A percentile compares a stretch with the other conserved stretches of the same genome.
These are phyloP conservation scores for Drosophila fungiperda DNA, from an alignment of 2,888 invertebrate genomes.

Conservation along the genomic window DNA sequence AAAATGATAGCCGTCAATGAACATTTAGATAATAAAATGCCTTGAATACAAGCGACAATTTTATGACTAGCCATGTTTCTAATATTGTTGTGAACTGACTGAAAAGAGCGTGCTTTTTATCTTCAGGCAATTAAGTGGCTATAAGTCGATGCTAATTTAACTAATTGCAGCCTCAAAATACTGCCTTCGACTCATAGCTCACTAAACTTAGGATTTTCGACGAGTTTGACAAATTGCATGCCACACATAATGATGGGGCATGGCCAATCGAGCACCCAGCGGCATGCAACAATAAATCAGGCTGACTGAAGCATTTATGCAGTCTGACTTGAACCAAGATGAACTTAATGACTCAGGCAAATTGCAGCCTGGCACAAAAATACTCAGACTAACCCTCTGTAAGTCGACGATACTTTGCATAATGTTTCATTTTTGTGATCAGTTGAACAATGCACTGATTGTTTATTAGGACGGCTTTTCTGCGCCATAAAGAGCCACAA, in stretches of 20 bases:
- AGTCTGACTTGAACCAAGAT: constrained; percentile 26
- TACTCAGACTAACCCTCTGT: background rate
- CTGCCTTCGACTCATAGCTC: constrained; percentile 20
- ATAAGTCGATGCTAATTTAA: background rate
- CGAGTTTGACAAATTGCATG: constrained; percentile 54
- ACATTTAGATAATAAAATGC: constrained; percentile 37
- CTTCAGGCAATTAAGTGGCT: constrained; percentile 5
- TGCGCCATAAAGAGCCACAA: constrained; percentile 20
- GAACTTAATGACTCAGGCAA: constrained; percentile 42
- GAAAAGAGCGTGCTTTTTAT: constrained; percentile 4
- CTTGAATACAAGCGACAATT: constrained; percentile 21
- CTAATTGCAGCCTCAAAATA: constrained; percentile 36
- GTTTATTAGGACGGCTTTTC: constrained; percentile 26
- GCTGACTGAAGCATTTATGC: constrained; percentile 28
- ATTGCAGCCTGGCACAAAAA: constrained; percentile 27
- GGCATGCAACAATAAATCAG: constrained; percentile 45
- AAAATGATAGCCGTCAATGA: constrained; percentile 49
- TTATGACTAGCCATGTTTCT: constrained; percentile 13
- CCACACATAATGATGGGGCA: constrained; percentile 36
- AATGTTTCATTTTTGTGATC: constrained; percentile 26
- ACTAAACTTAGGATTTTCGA: constrained; percentile 27
- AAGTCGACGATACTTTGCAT: constrained; percentile 26
- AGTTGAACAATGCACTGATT: constrained; percentile 31
- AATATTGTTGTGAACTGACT: constrained; percentile 5
- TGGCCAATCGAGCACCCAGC: constrained; percentile 20